A percentile compares a stretch with the other conserved stretches of the same genome.
Conservation (phyloP, 2,797 vertebrate genomes). For the Sebastiscus albofasciatus region DNA sequence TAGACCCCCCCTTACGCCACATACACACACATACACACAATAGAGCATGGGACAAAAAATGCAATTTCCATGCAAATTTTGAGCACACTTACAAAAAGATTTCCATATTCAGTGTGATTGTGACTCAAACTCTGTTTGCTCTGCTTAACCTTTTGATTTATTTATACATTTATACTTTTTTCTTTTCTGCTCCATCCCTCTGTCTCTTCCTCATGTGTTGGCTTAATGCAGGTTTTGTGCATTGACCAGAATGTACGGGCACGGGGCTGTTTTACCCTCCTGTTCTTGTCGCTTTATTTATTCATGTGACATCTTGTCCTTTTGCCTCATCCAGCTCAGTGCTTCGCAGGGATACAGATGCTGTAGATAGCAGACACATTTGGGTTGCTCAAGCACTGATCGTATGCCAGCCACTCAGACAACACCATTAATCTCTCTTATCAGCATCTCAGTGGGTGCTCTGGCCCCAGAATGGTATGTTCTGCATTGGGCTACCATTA, state of each 20-base stretch:
- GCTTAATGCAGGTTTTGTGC: slow-evolving; percentile 65
- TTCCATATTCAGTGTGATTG: slow-evolving; percentile 69
- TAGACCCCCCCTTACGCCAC: slow-evolving; percentile 51
- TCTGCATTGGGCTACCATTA: slow-evolving; percentile 79
- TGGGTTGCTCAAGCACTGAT: slow-evolving; percentile 83
- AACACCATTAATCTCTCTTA: slow-evolving; percentile 90
- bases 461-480: slow-evolving; percentile 76
- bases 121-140: slow-evolving; percentile 64
- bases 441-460: slow-evolving; percentile 83
- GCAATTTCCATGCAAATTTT: slow-evolving; percentile 85
- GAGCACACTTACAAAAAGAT: slow-evolving; percentile 69
- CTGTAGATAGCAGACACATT: slow-evolving; percentile 86
- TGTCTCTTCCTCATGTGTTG: slow-evolving; percentile 45
- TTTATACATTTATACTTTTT: slow-evolving; percentile 63
- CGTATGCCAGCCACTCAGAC: slow-evolving; percentile 82
- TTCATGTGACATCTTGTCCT: slow-evolving; percentile 82
- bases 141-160: slow-evolving; percentile 76
- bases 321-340: slow-evolving; percentile 79
- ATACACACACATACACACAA: slow-evolving; percentile 35
- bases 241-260: slow-evolving; percentile 65
- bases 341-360: slow-evolving; percentile 83
- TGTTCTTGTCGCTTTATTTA: slow-evolving; percentile 73
- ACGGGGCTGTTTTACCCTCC: slow-evolving; percentile 48
- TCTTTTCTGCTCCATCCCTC: slow-evolving; percentile 18
- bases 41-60: slow-evolving; percentile 68